Base-by-base conservation (phyloP, 2,888 invertebrate species). In the Gastrophysa polygoni region DNA sequence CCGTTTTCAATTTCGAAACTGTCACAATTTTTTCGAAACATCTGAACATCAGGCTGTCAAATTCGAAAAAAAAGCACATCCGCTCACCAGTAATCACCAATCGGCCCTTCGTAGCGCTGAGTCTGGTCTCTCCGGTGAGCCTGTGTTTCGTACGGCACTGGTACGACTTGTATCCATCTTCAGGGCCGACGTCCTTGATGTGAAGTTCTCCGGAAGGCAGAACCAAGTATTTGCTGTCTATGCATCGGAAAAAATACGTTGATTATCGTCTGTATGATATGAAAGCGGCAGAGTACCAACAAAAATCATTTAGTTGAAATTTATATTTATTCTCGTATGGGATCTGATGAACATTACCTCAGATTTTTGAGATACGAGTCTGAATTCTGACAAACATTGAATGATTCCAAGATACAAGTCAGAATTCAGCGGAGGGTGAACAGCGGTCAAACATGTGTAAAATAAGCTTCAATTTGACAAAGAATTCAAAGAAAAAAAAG, bases 161-260 rank as follows among this genome's bases (percentile, higher is more conserved):
- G 81, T 95, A 96, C 64, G 93, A 92, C 83, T 95, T 94, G 83
- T 93, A 93, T 67, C 95, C 95, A 82, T 97, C 96, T 81, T 95
- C 95, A 68, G 94, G 94, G 81, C 93, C 93, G 66, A 96, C 96
- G 85, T 96, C 95, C 78, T 94, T 90, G 76, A 97, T 95, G 82
- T 97, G 96, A 69, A 98, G 87, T 83, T 97, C 96, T 70, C 97
- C 97, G 77, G 95, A 94, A 71, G 95, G 93, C 65, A 97, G 85
- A 47, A 97, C 96, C 82, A 96, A 88, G 80, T 96, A 95, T 87
- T 97, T 95, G 74, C 95, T 95, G 83, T 96, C 97, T 96, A 85
- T 73, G n/a, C n/a, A 47, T 32, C 32, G 32, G 11, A 56, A n/a
- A 64, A 59, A 63, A 62, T 65, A 21, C 11, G 21, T 38, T 21